These are phyloP conservation scores for Antitype chi DNA, from an alignment of 2,888 invertebrate genomes.

Conservation along the genomic window DNA sequence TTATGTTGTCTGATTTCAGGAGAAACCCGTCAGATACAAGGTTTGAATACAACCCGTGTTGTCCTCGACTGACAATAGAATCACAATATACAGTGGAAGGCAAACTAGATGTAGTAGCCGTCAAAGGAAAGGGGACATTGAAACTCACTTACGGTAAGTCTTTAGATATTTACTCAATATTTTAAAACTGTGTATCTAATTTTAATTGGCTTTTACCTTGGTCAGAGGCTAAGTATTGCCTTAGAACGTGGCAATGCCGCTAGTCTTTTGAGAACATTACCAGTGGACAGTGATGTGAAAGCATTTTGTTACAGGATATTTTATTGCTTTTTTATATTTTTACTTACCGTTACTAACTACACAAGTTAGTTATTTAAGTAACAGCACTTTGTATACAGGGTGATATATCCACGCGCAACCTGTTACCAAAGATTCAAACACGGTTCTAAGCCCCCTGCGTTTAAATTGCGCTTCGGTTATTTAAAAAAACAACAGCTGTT, in stretches of 20 bases:
- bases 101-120: constrained; percentile 40
- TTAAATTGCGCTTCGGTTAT: too few relatives aligned
- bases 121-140: constrained; percentile 47
- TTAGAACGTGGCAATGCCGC: background rate
- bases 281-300: background rate
- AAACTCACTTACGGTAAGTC: constrained; percentile 49
- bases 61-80: constrained; percentile 48
- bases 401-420: too few relatives aligned
- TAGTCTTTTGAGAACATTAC: background rate
- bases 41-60: constrained; percentile 40
- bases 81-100: constrained; percentile 44
- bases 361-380: background rate
- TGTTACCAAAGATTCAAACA: too few relatives aligned
- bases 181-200: background rate
- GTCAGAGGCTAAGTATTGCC: background rate
- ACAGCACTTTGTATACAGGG: too few relatives aligned
- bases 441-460: too few relatives aligned
- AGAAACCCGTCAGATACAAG: constrained; percentile 23
- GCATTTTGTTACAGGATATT: background rate
- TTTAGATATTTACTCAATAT: background rate
- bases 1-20: constrained; percentile 19
- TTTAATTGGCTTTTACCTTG: background rate
- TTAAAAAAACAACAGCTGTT: too few relatives aligned
- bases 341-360: background rate
- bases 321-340: background rate